phyloP scores from a whole-genome alignment of 2,113 vertebrate species.

The Boulengerochromis microlepis region DNA sequence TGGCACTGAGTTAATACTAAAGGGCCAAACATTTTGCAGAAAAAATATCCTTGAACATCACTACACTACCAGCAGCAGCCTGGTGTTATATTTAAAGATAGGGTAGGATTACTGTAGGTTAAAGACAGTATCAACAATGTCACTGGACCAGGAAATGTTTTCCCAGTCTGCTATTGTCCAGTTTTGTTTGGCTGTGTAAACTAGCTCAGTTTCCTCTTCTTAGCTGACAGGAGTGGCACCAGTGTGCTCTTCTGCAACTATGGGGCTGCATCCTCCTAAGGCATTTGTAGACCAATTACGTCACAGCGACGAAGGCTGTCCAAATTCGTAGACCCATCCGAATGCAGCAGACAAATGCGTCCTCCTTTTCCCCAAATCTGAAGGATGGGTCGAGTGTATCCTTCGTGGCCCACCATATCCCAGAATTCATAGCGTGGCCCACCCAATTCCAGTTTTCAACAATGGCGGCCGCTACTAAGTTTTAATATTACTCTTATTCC shows the following conservation, averaged over 20 bases:
- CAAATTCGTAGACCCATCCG: fast-evolving
- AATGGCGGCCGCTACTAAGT: fast-evolving
- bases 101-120: background rate
- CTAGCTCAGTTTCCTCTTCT: background rate
- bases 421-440: background rate
- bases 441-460: background rate
- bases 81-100: background rate
- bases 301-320: background rate
- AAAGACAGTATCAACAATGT: background rate
- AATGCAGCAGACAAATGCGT: background rate
- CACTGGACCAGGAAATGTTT: background rate
- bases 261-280: background rate
- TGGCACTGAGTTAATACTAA: background rate
- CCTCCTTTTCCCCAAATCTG: background rate
- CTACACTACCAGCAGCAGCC: background rate
- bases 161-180: background rate
- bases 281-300: background rate
- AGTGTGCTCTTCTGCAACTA: background rate
- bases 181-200: background rate
- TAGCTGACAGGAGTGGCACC: background rate
- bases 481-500: background rate
- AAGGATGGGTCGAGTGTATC: background rate
- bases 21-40: too few relatives aligned
- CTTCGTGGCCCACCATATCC: background rate
- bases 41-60: background rate